Base-by-base conservation (phyloP, 2,888 invertebrate genomes). In the Tipula vernalis region DNA sequence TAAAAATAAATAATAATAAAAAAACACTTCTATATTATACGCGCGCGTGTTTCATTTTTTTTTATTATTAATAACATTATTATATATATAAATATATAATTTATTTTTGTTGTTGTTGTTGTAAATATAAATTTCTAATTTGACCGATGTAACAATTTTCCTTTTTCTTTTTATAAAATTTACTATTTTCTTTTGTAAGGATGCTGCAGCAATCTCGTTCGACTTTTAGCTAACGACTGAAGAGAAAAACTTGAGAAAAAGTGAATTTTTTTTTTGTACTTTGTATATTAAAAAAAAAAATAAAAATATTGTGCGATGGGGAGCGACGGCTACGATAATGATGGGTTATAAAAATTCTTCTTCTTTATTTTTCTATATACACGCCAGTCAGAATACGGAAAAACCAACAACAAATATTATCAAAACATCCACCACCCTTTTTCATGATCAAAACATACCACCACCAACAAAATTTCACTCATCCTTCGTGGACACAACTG, bases 171-270 rank as follows among this genome's bases (percentile, higher is more conserved):
- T 87, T 87, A 86, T 71, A 86, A 86, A 57, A 86, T 86, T 36
- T 86, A 51, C 47, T 44, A 39, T 41, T 84, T 39, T 39, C 36
- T 83, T 36, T 84, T 86, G 51, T 85, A 83, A 86, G 87, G 86
- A 83, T 87, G 87, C 86, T 86, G 86, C 88, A 88, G 88, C 88
- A 88, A 88, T 88, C 88, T 87, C 88, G 88, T 87, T 87, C 87
- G 88, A 88, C 88, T 88, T 88, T 88, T 88, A 87, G 88, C 88
- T 87, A 88, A 84, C 88, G 87, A 88, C 88, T 88, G 88, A 88
- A 87, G 88, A 85, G 84, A 84, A 39, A 85, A 42, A 85, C 85
- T 85, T 85, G 85, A 85, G 85, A 85, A 85, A 85, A 85, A 42
- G 18, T 85, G 71, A 42, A 42, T 85, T 84, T 39, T 84, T 28